Percentiles rank a stretch among this genome's conserved stretches.
These are phyloP conservation scores for Sebastes umbrosus DNA, from an alignment of 2,797 vertebrate genomes.

Conservation along the genomic window DNA sequence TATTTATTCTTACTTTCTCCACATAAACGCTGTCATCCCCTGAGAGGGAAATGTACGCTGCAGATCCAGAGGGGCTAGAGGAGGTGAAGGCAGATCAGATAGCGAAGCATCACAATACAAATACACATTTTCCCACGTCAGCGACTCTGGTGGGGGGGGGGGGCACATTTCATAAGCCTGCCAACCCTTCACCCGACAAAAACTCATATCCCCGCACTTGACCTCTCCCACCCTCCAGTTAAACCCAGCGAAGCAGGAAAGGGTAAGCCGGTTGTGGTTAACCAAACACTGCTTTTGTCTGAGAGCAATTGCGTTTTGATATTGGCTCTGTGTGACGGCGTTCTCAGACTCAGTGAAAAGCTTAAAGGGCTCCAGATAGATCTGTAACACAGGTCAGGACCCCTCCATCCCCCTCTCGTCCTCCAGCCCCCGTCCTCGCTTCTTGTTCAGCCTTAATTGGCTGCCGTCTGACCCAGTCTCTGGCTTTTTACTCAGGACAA, in stretches of 20 bases:
- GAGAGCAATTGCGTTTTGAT: slow-evolving; percentile 40
- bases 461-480: slow-evolving; percentile 66
- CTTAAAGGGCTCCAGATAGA: slow-evolving; percentile 60
- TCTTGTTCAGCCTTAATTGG: slow-evolving; percentile 74
- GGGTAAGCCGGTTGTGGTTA: slow-evolving; percentile 28
- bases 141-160: neutral
- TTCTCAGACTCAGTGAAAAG: slow-evolving; percentile 34
- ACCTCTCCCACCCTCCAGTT: slow-evolving; percentile 4
- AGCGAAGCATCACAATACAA: slow-evolving; percentile 44
- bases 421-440: neutral
- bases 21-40: slow-evolving; percentile 3
- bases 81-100: slow-evolving; percentile 17
- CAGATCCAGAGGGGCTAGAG: neutral
- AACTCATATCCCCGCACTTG: slow-evolving; percentile 28
- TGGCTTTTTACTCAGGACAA: slow-evolving; percentile 55
- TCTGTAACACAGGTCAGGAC: slow-evolving; percentile 61
- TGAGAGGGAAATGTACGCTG: slow-evolving; percentile 6
- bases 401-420: slow-evolving; percentile 18
- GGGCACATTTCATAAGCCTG: slow-evolving; percentile 34
- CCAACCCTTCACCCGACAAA: slow-evolving; percentile 30
- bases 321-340: slow-evolving; percentile 24
- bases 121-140: slow-evolving; percentile 33
- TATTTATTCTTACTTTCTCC: slow-evolving; percentile 13
- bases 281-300: slow-evolving; percentile 51
- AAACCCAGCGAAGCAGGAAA: slow-evolving; percentile 16